These are phyloP conservation scores for Aproaerema taeniolella DNA, from an alignment of 2,888 invertebrate genomes.

Conservation along the genomic window DNA sequence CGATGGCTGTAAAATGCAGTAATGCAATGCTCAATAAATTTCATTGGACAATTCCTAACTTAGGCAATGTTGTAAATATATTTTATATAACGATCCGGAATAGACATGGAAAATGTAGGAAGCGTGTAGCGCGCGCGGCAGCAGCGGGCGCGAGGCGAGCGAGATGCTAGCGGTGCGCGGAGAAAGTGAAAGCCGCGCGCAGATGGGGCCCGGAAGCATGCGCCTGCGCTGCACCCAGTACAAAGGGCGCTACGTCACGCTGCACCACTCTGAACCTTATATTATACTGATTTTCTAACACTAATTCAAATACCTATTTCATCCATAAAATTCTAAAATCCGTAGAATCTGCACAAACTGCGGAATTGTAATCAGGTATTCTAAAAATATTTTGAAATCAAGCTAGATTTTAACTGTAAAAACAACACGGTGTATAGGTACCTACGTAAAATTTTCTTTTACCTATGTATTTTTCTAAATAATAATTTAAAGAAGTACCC, in stretches of 20 bases:
- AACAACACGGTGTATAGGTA: no score
- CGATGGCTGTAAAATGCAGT: background rate
- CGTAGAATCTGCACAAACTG: background rate
- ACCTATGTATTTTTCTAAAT: no score
- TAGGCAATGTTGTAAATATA: no score
- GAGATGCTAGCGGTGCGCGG: constrained; percentile 58
- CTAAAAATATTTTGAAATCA: no score
- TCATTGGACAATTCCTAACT: no score
- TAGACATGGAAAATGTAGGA: constrained; percentile 54
- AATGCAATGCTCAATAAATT: background rate
- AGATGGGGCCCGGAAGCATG: constrained; percentile 70
- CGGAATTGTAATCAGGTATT: no score
- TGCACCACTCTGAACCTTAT: background rate
- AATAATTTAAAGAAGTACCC: no score
- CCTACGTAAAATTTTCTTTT: no score
- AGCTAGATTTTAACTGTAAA: no score
- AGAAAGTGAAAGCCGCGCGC: constrained; percentile 74
- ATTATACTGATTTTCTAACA: background rate
- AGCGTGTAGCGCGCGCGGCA: constrained; percentile 31
- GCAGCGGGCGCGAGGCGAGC: constrained; percentile 40
- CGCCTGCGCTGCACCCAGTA: constrained; percentile 37
- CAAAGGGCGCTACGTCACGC: constrained; percentile 35
- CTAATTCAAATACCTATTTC: no score
- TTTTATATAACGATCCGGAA: constrained; percentile 47
- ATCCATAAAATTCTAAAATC: background rate